Base-by-base conservation (phyloP, 37 sponge, comb jelly and placozoan species). In the Aplysina aerophoba region DNA sequence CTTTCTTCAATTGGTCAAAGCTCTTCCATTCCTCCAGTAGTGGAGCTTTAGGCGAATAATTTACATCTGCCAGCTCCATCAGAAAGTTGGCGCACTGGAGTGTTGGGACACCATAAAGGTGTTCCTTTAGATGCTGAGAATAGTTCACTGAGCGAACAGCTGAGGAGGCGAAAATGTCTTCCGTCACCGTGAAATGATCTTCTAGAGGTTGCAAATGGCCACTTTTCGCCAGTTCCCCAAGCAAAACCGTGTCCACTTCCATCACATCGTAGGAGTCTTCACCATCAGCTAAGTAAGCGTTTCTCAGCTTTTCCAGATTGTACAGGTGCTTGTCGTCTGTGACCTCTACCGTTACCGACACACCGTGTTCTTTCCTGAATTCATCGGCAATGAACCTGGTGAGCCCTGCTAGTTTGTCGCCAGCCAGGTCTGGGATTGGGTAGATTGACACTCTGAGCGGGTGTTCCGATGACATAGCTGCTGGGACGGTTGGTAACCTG, bases 81-180 rank as follows among this genome's bases (percentile, higher is more conserved):
- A 86, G 80, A 80, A 66, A 86, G 58, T 24, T 86, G 44, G 68
- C 87, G 40, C 87, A 86, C 28, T 53, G 53, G 4, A 86, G 68
- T 53, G 87, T 86, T 12, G 87, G 87, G 1, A 86, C 55, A 50
- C 87, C 87, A 79, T 86, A 86, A 66, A 79, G 64, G 22, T 39
- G 36, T 20, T 39, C 12, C 27, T 53, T 44, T 1, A 37, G 61
- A 6, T n/a, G n/a, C n/a, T n/a, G n/a, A n/a, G n/a, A n/a, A n/a
- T 57, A 73, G 14, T 27, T 0, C 24, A 85, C 85, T 0, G 85
- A 73, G 4, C 75, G 78, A 3, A 85, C 64, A 59, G 85, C 77
- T 35, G 77, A 85, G 20, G 66, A 4, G 21, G 58, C 28, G 25
- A 33, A 79, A 0, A 35, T 58, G 54, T 79, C 81, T 66, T 1